These are phyloP conservation scores for Saguinus midas DNA, from an alignment of 2,113 vertebrate genomes.

Conservation along the genomic window DNA sequence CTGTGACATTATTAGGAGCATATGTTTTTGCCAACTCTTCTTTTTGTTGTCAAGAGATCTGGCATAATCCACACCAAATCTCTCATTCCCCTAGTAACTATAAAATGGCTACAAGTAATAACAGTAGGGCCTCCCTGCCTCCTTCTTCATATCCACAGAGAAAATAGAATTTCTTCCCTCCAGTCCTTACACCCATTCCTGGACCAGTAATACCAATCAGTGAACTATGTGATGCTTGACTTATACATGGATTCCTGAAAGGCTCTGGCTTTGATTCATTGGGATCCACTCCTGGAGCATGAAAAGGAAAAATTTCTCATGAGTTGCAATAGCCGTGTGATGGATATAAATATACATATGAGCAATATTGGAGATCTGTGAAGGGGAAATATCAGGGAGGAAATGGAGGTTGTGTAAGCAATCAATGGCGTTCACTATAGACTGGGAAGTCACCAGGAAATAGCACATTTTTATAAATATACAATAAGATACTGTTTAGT, in stretches of 20 bases:
- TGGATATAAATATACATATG: neutral
- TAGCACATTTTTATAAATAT: neutral
- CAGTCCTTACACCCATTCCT: neutral
- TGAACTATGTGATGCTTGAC: neutral
- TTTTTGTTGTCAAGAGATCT: neutral
- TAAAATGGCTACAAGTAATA: neutral
- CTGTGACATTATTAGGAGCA: neutral
- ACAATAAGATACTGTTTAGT: neutral
- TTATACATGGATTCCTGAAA: neutral
- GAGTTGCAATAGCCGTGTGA: neutral
- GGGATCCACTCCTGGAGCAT: neutral
- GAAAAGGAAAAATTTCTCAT: neutral
- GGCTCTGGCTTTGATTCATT: neutral
- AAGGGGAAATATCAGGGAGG: neutral
- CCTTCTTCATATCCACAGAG: neutral
- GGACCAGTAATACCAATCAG: neutral
- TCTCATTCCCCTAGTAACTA: neutral
- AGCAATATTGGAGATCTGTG: neutral
- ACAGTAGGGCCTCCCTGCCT: neutral
- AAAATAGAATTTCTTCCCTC: neutral
- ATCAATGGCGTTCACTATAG: neutral
- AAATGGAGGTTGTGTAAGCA: neutral
- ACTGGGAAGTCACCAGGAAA: neutral
- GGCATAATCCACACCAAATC: neutral
- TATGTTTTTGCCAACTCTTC: neutral